phyloP scores from a whole-genome alignment of 1,140 invertebrate species.

The Drosophila lacteicornis region DNA sequence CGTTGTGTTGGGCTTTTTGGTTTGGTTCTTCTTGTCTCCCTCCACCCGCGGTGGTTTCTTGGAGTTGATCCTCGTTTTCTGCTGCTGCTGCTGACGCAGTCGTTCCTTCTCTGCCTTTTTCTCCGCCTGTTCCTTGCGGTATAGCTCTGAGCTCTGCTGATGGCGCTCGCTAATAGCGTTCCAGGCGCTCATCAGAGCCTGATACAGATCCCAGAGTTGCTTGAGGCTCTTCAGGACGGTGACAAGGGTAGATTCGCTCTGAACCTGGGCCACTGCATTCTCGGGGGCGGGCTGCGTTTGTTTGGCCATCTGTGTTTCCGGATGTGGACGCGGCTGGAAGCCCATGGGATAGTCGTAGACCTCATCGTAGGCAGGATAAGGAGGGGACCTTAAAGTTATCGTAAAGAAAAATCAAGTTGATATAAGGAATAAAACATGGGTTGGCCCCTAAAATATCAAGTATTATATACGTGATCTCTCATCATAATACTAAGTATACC shows the following conservation, averaged over 20 bases:
- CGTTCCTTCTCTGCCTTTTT: slow-evolving; percentile 61
- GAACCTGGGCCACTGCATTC: slow-evolving; percentile 2
- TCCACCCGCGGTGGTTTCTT: slow-evolving; percentile 69
- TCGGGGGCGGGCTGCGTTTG: slow-evolving; percentile 35
- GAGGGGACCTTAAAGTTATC: slow-evolving; percentile 22
- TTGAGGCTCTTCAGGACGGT: slow-evolving; percentile 71
- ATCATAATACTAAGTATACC: too few relatives aligned
- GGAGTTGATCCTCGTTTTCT: slow-evolving; percentile 65
- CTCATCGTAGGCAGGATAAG: slow-evolving; percentile 65
- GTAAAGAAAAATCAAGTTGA: not conserved
- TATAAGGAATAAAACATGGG: not conserved
- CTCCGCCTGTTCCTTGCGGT: slow-evolving; percentile 57
- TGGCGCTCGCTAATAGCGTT: slow-evolving; percentile 61
- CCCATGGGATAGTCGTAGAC: slow-evolving; percentile 75
- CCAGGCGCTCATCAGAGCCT: slow-evolving; percentile 73
- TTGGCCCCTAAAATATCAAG: too few relatives aligned
- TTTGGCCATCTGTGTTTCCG: slow-evolving; percentile 24
- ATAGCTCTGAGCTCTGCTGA: slow-evolving; percentile 58
- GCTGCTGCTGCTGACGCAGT: slow-evolving; percentile 66
- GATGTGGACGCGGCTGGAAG: slow-evolving; percentile 57
- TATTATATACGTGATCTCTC: too few relatives aligned
- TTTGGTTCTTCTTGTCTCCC: slow-evolving; percentile 58
- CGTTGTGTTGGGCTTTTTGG: slow-evolving; percentile 54
- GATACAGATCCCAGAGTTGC: slow-evolving; percentile 79
- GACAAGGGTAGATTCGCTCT: slow-evolving; percentile 56